A percentile compares a stretch with the other conserved stretches of the same genome.
Evolutionary conservation across 2,113 vertebrate genomes (phyloP).

Genomic region (Lycaon pictus): DNA sequence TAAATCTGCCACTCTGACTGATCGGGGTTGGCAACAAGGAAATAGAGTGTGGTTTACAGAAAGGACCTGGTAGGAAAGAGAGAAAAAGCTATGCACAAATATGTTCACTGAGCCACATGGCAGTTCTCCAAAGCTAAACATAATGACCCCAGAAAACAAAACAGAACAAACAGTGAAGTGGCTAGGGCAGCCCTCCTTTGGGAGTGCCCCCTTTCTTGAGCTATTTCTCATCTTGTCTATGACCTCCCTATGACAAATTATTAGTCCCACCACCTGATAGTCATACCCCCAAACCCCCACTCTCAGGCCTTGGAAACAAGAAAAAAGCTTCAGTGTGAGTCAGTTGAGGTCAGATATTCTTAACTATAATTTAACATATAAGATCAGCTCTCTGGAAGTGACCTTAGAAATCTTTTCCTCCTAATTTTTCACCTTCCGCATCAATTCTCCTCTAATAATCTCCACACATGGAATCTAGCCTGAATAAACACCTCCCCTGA

Average conservation of each 20-base stretch:
- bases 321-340: neutral
- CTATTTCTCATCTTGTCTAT: neutral
- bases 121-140: constrained; percentile 1
- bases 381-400: constrained; percentile 32
- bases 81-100: neutral
- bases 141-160: neutral
- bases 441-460: constrained; percentile 49
- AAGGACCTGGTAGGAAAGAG: neutral
- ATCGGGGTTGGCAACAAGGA: constrained; percentile 9
- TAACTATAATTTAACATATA: neutral
- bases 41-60: neutral
- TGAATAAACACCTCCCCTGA: constrained; percentile 52
- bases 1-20: constrained; percentile 17
- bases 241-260: neutral
- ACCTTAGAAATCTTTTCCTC: neutral
- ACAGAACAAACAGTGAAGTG: neutral
- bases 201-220: neutral
- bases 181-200: neutral
- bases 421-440: neutral
- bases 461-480: neutral
- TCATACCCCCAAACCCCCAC: neutral
- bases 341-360: neutral
- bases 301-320: neutral
- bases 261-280: neutral
- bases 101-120: neutral